Evolutionary conservation across 2,797 vertebrate genomes (phyloP).

Genomic region (Urosaurus nigricauda): DNA sequence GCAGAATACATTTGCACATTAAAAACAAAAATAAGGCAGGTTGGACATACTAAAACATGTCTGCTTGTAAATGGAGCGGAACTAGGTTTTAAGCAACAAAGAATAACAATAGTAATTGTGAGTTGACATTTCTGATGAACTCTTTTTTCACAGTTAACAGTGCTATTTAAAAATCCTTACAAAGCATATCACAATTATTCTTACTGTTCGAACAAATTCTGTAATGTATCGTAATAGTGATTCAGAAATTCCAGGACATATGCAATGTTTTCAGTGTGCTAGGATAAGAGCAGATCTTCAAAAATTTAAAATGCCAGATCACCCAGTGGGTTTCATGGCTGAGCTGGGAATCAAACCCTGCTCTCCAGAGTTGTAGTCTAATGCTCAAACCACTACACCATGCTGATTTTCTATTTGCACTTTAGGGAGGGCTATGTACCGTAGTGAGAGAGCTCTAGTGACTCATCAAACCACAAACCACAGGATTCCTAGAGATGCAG

Average conservation of each 20-base stretch:
- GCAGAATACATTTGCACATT: background rate
- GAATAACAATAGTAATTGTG: background rate
- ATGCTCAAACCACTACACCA: no score
- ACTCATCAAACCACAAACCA: no score
- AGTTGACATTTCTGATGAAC: background rate
- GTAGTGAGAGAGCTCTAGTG: no score
- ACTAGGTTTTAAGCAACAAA: background rate
- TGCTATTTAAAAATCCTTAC: background rate
- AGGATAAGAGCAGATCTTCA: background rate
- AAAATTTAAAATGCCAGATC: background rate
- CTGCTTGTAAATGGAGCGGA: background rate
- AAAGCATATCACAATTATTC: background rate
- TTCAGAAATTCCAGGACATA: background rate
- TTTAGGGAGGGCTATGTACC: no score
- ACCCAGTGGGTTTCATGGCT: no score
- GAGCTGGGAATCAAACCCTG: no score
- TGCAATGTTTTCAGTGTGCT: background rate
- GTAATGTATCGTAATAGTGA: background rate
- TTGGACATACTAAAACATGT: background rate
- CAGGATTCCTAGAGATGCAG: no score
- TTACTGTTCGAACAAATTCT: conserved; percentile 12
- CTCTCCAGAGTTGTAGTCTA: no score
- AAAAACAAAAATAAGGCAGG: conserved; percentile 17
- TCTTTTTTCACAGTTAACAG: conserved; percentile 9
- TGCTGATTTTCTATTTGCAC: no score